Base-by-base conservation (phyloP, 2,113 vertebrate species). In the Promerops cafer region DNA sequence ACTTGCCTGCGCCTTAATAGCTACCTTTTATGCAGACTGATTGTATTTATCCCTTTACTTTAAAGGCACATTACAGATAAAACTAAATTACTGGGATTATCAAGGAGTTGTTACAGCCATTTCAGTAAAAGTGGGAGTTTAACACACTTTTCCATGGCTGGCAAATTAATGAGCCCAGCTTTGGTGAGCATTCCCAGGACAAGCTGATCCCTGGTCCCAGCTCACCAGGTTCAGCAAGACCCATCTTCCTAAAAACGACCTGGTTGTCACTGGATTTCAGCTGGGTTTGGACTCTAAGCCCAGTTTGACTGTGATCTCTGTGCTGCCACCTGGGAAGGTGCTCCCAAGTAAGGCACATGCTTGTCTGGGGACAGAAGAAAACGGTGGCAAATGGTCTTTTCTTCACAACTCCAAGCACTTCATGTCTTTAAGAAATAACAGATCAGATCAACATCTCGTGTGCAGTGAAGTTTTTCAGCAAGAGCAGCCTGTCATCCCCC, bases 11-110 rank as follows among this genome's bases (percentile, higher is more conserved):
- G 94, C 64, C 44, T 81, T 95, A 96, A 97, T 56, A 93, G 91
- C 72, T 72, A 83, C 96, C 97, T 96, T 97, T 96, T 96, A 96
- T 60, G 64, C 85, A 74, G 45, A 49, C 70, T 56, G 39, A 63
- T 82, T 90, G 96, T 97, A 93, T 97, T 97, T 97, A 96, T 98
- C 93, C 88, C 97, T 93, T 95, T 86, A 93, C 95, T 97, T 97
- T 97, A 98, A 97, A 97, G 98, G 97, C 97, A 95, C 16, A 3
- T 96, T 96, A 95, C 33, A 96, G 87, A 94, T 87, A 96, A 96
- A 97, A 98, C 90, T 63, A 2, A 87, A 96, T 97, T 97, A 96
- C 74, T 49, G 13, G 35, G 50, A 74, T 96, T 83, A 57, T 76
- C 28, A 17, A 95, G 85, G 90, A 96, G 47, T 81, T 81, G 89